Conservation (phyloP, 2,797 vertebrate species). For the Phrynocephalus vlangalii region DNA sequence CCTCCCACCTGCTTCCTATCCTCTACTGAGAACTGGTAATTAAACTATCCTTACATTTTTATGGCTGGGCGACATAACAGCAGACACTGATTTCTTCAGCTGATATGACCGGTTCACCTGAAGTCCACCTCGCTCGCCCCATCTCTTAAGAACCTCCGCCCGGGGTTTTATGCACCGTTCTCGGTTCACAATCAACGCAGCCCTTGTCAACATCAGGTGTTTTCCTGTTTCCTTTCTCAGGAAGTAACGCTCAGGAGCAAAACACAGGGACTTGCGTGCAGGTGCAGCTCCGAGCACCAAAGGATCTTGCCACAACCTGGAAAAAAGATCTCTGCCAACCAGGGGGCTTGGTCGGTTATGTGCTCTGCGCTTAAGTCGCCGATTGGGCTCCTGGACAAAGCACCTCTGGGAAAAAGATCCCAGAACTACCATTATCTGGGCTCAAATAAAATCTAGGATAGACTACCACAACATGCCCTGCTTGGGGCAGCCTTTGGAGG, state of each 20-base stretch:
- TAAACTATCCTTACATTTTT: slow-evolving; percentile 68
- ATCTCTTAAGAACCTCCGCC: background rate
- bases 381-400: background rate
- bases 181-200: slow-evolving; percentile 25
- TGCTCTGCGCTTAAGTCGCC: background rate
- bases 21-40: slow-evolving; percentile 60
- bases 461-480: background rate
- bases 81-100: slow-evolving; percentile 31
- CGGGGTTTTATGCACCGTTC: too few species aligned
- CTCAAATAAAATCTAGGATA: background rate
- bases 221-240: slow-evolving; percentile 17
- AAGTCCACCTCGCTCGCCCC: background rate
- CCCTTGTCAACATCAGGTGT: slow-evolving; percentile 39
- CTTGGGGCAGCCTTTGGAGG: background rate
- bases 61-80: slow-evolving; percentile 51
- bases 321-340: too few species aligned
- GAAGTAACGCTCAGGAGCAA: background rate
- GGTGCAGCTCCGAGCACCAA: too few species aligned
- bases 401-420: background rate
- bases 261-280: background rate
- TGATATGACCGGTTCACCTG: slow-evolving; percentile 39
- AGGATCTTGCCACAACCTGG: background rate
- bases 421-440: background rate
- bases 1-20: too few species aligned
- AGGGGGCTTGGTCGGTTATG: background rate